Conservation (phyloP, 1,140 invertebrate genomes). For the Brachionus sp. region DNA sequence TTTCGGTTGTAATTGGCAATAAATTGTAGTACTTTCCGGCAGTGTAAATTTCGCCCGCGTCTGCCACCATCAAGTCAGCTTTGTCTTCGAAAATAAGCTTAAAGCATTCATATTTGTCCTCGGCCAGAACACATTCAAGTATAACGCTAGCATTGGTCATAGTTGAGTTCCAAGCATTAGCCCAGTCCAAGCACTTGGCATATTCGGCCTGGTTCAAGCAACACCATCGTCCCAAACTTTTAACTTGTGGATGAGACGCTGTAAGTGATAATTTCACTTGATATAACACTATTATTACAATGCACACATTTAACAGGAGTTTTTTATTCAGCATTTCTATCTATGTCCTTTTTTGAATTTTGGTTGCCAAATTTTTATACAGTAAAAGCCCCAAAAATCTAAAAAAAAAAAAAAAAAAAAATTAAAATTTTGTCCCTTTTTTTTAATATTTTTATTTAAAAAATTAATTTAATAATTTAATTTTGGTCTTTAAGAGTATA, state of each 20-base stretch:
- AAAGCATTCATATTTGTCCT: conserved; percentile 78
- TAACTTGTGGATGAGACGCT: neutral
- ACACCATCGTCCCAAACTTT: conserved; percentile 45
- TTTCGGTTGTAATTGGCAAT: conserved; percentile 71
- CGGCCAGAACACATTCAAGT: conserved; percentile 70
- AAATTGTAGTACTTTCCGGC: conserved; percentile 86
- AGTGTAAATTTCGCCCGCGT: conserved; percentile 86
- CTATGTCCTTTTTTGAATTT: neutral
- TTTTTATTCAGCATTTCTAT: neutral
- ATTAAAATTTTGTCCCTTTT: no score
- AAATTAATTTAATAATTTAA: no score
- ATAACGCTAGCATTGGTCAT: neutral
- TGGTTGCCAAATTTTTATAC: no score
- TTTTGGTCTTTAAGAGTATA: neutral
- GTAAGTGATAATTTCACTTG: neutral
- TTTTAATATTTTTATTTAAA: no score
- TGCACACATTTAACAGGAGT: neutral
- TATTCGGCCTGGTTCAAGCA: conserved; percentile 38
- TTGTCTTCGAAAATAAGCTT: conserved; percentile 69
- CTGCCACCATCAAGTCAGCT: conserved; percentile 78
- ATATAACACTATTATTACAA: neutral
- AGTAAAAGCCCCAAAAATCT: no score
- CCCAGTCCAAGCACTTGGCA: conserved; percentile 32
- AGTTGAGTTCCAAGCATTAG: neutral
- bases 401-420: no score